Evolutionary conservation across 2,797 vertebrate genomes (phyloP).

Genomic region (Hydrocynus forskahlii): DNA sequence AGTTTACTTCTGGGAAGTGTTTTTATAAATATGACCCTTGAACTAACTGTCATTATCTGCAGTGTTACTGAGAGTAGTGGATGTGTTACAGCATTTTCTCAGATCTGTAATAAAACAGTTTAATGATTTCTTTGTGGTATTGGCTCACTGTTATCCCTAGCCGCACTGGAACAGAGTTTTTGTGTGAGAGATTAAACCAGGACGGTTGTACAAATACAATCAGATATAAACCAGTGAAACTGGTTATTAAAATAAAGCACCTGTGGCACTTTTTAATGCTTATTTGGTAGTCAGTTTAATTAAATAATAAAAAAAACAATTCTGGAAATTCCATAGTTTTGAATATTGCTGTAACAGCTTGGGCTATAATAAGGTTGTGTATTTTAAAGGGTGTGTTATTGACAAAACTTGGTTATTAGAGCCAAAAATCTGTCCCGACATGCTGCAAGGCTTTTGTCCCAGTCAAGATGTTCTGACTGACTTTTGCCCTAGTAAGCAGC

Average conservation of each 20-base stretch:
- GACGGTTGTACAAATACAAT: neutral
- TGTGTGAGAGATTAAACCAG: neutral
- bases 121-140: neutral
- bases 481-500: neutral
- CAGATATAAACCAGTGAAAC: neutral
- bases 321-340: neutral
- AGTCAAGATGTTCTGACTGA: neutral
- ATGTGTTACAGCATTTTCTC: neutral
- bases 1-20: too few species aligned
- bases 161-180: too few species aligned
- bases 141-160: neutral
- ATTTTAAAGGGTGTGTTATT: neutral
- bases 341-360: neutral
- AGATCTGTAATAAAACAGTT: neutral
- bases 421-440: neutral
- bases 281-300: too few species aligned
- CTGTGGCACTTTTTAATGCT: neutral
- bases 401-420: neutral
- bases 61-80: neutral
- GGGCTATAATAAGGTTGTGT: neutral
- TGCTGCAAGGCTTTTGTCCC: neutral
- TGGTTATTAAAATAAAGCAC: neutral
- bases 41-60: neutral
- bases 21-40: neutral
- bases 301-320: too few species aligned